A percentile compares a stretch with the other conserved stretches of the same genome.
Evolutionary conservation across 1,140 invertebrate species (phyloP).

Genomic region (Trachymyrmex cornetzi): DNA sequence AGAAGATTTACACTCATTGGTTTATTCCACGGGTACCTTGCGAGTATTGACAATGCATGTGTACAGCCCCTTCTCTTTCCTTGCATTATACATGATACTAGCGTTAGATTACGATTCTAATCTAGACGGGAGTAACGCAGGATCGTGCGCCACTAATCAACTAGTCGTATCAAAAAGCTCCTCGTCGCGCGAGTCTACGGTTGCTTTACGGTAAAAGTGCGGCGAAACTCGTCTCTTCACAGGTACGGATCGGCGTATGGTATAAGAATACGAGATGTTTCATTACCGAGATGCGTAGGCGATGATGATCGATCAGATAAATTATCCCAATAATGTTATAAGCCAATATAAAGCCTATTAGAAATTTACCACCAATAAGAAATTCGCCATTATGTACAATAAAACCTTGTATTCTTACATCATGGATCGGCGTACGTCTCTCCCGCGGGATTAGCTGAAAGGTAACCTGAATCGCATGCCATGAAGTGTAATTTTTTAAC

Average conservation of each 20-base stretch:
- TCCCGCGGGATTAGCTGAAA: slow-evolving; percentile 14
- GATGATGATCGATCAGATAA: too few species aligned
- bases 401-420: too few species aligned
- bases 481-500: neutral
- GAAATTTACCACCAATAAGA: too few species aligned
- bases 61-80: slow-evolving; percentile 27
- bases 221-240: slow-evolving; percentile 55
- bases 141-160: slow-evolving; percentile 64
- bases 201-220: neutral
- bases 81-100: slow-evolving; percentile 60
- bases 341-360: too few species aligned
- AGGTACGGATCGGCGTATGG: slow-evolving; percentile 36
- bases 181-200: slow-evolving; percentile 44
- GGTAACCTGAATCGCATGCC: neutral
- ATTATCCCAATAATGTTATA: too few species aligned
- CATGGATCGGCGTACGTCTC: neutral
- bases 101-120: slow-evolving; percentile 48
- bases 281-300: too few species aligned
- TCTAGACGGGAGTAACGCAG: slow-evolving; percentile 59
- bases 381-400: too few species aligned
- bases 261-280: too few species aligned
- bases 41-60: slow-evolving; percentile 70
- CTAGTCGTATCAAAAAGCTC: slow-evolving; percentile 71
- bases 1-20: slow-evolving; percentile 51
- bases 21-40: slow-evolving; percentile 71